A percentile compares a stretch with the other conserved stretches of the same genome.
Evolutionary conservation across 2,888 invertebrate genomes (phyloP).

Genomic region (Pinctada fucata): DNA sequence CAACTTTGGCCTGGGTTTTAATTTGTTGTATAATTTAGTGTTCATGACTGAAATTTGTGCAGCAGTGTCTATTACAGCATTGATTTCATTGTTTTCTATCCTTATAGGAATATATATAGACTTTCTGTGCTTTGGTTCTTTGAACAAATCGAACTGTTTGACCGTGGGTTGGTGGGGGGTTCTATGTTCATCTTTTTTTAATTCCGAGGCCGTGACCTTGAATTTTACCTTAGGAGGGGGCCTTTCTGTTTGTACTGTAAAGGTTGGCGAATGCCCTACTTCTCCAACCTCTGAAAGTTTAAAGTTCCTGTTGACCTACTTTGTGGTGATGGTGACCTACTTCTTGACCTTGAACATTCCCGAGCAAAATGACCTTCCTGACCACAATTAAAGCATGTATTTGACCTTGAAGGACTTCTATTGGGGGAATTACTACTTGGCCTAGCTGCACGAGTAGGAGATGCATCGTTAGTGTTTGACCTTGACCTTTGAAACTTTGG

Average conservation of each 20-base stretch:
- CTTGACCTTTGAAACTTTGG: neutral
- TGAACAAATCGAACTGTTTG: too few species aligned
- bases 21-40: neutral
- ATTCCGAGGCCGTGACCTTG: too few species aligned
- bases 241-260: neutral
- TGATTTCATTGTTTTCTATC: neutral
- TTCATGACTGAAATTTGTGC: slow-evolving; percentile 20
- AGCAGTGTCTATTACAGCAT: slow-evolving; percentile 4
- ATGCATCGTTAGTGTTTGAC: neutral
- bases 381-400: slow-evolving; percentile 8
- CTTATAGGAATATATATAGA: neutral
- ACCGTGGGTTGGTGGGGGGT: too few species aligned
- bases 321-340: slow-evolving; percentile 9
- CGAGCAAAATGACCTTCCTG: slow-evolving; percentile 10
- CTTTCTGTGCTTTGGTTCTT: neutral
- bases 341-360: slow-evolving; percentile 14
- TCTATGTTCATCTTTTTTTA: too few species aligned
- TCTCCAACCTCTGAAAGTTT: neutral
- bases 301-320: slow-evolving; percentile 4
- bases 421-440: too few species aligned
- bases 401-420: too few species aligned
- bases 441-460: too few species aligned
- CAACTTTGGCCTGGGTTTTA: slow-evolving; percentile 3
- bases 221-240: neutral
- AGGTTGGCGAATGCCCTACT: neutral